These are phyloP conservation scores for Callyntrura sp. DNA, from an alignment of 2,888 invertebrate genomes.

Conservation along the genomic window DNA sequence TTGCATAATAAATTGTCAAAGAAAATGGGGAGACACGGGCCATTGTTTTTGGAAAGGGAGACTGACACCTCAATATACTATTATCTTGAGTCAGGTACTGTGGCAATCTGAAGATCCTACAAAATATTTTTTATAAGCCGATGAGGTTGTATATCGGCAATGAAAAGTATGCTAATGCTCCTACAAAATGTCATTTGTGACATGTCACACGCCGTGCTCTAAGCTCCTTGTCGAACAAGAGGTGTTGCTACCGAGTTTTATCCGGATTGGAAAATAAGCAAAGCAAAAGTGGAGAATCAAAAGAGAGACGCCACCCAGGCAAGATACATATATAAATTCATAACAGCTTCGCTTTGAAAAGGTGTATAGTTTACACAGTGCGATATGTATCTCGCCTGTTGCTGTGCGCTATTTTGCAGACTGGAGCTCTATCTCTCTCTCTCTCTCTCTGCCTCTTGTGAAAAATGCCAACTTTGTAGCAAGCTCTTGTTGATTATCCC, in stretches of 20 bases:
- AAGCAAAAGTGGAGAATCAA: background rate
- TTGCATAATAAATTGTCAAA: background rate
- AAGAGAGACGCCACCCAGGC: too few species aligned
- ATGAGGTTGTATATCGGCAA: background rate
- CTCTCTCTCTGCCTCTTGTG: too few species aligned
- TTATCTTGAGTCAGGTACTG: background rate
- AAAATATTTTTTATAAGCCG: background rate
- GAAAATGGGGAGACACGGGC: background rate
- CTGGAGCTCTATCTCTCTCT: background rate
- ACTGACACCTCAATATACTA: background rate
- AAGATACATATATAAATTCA: too few species aligned
- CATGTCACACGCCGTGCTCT: background rate
- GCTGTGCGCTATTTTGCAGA: background rate
- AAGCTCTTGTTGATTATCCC: background rate
- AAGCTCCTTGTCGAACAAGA: background rate
- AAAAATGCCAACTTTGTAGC: background rate
- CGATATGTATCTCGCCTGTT: slow-evolving; percentile 15
- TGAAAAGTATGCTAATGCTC: slow-evolving; percentile 12
- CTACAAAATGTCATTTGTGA: background rate
- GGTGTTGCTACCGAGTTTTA: background rate
- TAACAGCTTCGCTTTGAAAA: too few species aligned
- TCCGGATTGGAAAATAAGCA: background rate
- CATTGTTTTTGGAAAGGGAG: too few species aligned
- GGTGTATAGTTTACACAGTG: background rate
- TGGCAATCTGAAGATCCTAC: background rate